Conservation (phyloP, 2,888 invertebrate genomes). For the Apodemia duryi region DNA sequence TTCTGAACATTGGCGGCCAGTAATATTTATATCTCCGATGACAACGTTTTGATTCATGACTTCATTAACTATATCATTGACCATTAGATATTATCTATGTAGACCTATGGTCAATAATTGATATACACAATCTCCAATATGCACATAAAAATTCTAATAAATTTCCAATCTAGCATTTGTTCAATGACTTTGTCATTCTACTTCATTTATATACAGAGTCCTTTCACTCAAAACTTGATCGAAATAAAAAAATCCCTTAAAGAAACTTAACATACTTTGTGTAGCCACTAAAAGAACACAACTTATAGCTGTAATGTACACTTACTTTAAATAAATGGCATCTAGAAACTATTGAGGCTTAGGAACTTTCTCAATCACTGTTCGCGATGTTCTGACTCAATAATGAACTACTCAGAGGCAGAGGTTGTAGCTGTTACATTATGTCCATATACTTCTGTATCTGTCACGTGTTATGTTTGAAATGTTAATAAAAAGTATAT, state of each 20-base stretch:
- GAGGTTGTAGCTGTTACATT: too few relatives aligned
- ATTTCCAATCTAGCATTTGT: constrained; percentile 15
- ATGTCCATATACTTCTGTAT: too few relatives aligned
- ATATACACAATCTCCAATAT: background rate
- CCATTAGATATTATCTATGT: background rate
- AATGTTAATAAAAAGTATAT: too few relatives aligned
- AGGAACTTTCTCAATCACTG: constrained; percentile 65
- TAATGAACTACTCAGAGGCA: background rate
- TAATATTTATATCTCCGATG: background rate
- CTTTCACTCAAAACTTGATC: constrained; percentile 16
- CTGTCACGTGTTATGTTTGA: too few relatives aligned
- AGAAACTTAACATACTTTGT: constrained; percentile 24
- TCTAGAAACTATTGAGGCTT: constrained; percentile 62
- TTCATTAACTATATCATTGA: background rate
- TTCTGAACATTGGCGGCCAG: too few relatives aligned
- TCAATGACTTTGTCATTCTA: constrained; percentile 16
- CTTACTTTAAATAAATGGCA: constrained; percentile 60
- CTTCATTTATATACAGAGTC: constrained; percentile 7
- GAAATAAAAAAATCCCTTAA: constrained; percentile 14
- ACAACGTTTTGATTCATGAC: background rate
- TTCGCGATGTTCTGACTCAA: constrained; percentile 23
- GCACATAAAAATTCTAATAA: background rate
- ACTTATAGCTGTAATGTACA: constrained; percentile 39
- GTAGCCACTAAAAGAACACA: constrained; percentile 49
- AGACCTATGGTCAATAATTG: background rate